These are phyloP conservation scores for Hycleus phaleratus DNA, from an alignment of 1,140 invertebrate species.

Conservation along the genomic window DNA sequence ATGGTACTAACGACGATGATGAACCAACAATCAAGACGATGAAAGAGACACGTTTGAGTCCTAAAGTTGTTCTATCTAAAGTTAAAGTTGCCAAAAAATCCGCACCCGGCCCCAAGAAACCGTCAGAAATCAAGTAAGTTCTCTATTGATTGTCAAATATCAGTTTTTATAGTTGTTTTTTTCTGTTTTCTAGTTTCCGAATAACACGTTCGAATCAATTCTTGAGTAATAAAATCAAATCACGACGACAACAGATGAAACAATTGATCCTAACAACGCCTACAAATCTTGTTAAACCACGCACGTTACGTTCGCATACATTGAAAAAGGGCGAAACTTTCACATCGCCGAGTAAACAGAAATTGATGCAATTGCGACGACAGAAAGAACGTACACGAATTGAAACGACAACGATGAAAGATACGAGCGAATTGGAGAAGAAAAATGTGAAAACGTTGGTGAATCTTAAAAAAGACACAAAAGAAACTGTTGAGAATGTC, in stretches of 20 bases:
- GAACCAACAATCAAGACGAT: slow-evolving; percentile 41
- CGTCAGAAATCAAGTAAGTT: slow-evolving; percentile 19
- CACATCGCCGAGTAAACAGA: background rate
- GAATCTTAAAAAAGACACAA: no score
- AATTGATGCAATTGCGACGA: no score
- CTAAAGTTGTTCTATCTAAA: slow-evolving; percentile 16
- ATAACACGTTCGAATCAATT: slow-evolving; percentile 23
- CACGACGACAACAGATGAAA: slow-evolving; percentile 25
- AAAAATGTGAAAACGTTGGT: background rate
- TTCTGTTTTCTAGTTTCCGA: slow-evolving; percentile 8
- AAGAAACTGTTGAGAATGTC: no score
- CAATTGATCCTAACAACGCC: slow-evolving; percentile 21
- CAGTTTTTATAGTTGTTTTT: background rate
- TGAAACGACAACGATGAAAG: background rate
- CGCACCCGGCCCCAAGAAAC: slow-evolving; percentile 26
- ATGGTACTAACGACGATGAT: slow-evolving; percentile 21
- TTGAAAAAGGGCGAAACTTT: slow-evolving; percentile 20
- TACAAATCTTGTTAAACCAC: slow-evolving; percentile 20
- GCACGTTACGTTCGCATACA: slow-evolving; percentile 26
- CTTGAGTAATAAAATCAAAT: slow-evolving; percentile 9
- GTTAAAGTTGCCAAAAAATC: slow-evolving; percentile 14
- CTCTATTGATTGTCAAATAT: background rate
- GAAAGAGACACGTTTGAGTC: slow-evolving; percentile 14
- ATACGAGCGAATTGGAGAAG: background rate
- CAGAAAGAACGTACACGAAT: no score